These are phyloP conservation scores for Aphelocoma coerulescens DNA, from an alignment of 2,113 vertebrate species.

Conservation along the genomic window DNA sequence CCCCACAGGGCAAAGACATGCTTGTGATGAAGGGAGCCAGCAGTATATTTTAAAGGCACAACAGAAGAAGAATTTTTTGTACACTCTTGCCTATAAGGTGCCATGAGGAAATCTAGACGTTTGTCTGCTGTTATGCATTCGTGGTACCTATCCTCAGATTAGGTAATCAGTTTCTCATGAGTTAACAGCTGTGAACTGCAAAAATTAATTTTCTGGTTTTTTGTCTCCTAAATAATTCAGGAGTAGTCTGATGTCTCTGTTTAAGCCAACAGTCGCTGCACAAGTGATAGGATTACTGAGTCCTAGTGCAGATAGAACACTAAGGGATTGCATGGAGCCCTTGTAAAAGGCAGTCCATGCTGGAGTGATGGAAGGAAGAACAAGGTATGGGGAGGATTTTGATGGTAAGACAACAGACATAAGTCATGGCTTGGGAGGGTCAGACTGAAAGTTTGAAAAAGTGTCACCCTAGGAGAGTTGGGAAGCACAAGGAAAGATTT, in stretches of 20 bases:
- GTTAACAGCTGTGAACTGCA: not conserved
- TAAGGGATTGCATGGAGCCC: not conserved
- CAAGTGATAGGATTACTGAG: not conserved
- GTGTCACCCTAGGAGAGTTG: accelerated
- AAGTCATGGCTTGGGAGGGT: not conserved
- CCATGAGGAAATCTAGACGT: not conserved
- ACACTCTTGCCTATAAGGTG: not conserved
- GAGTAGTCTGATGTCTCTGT: not conserved
- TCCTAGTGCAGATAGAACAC: not conserved
- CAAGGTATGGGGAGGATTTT: not conserved
- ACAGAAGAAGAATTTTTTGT: not conserved
- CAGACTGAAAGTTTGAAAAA: not conserved
- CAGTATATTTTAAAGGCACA: conserved; percentile 33
- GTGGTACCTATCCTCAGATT: not conserved
- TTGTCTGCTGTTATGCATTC: not conserved
- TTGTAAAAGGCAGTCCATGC: not conserved
- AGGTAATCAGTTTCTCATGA: not conserved
- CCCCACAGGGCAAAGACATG: not conserved
- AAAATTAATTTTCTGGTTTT: conserved; percentile 9
- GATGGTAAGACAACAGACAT: not conserved
- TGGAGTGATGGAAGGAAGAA: not conserved
- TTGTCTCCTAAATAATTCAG: not conserved
- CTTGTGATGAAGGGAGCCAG: not conserved
- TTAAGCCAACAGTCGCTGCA: not conserved
- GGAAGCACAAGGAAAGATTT: not conserved